A percentile compares a stretch with the other conserved stretches of the same genome.
Conservation (phyloP, 2,113 vertebrate species). For the Bos indicus region DNA sequence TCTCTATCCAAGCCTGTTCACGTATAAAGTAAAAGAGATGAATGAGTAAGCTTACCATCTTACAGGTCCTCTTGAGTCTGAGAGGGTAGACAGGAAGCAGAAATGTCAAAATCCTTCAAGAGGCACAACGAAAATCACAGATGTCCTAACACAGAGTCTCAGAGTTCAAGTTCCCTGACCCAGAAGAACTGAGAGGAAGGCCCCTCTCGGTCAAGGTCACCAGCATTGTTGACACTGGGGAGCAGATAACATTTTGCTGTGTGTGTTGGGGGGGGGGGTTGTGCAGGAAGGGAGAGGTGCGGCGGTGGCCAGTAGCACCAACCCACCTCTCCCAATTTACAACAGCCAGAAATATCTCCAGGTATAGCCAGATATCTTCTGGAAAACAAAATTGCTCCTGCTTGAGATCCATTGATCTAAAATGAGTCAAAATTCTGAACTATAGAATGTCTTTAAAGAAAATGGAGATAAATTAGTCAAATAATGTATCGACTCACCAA, state of each 20-base stretch:
- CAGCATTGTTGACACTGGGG: fast-evolving
- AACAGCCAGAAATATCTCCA: neutral
- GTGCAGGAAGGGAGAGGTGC: neutral
- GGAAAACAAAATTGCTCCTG: neutral
- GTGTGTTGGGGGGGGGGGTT: fast-evolving
- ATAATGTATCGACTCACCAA: neutral
- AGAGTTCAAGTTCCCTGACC: neutral
- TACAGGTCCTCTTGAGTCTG: neutral
- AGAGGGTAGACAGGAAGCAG: neutral
- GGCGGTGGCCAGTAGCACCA: fast-evolving
- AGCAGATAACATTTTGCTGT: too few species aligned
- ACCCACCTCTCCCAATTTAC: fast-evolving
- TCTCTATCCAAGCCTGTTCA: neutral
- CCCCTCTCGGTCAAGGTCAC: fast-evolving
- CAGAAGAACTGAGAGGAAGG: too few species aligned
- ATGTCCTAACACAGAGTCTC: neutral
- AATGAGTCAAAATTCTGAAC: neutral
- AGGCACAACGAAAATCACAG: fast-evolving
- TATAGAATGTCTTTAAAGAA: neutral
- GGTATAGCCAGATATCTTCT: neutral
- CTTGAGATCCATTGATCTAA: fast-evolving
- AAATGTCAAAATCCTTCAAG: neutral
- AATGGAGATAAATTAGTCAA: neutral
- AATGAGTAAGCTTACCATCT: neutral
- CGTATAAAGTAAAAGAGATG: fast-evolving